Conservation (phyloP, 2,113 vertebrate species). For the Oreochromis tanganicae region DNA sequence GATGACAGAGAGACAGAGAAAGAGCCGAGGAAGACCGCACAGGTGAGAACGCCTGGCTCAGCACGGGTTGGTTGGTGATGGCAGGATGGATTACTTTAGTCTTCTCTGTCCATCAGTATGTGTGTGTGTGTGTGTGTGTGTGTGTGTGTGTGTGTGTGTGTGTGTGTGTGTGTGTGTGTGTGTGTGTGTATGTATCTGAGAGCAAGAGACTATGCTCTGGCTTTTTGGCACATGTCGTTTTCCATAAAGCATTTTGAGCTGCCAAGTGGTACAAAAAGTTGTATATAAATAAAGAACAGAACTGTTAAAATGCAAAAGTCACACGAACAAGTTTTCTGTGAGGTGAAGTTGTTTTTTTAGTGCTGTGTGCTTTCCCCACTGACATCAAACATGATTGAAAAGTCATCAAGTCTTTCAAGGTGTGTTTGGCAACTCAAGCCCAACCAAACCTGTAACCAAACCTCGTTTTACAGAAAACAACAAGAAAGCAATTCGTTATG, state of each 20-base stretch:
- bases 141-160: not conserved
- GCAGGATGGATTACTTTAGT: not conserved
- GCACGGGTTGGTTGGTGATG: not conserved
- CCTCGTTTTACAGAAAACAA: not conserved
- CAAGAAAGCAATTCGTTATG: not conserved
- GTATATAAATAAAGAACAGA: not conserved
- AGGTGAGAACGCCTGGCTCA: not conserved
- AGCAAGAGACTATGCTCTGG: not conserved
- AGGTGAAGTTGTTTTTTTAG: fast-evolving
- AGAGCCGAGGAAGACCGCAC: conserved; percentile 29
- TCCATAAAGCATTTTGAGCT: not conserved
- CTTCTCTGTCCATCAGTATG: fast-evolving
- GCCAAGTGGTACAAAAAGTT: not conserved
- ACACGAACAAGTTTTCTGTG: not conserved
- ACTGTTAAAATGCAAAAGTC: not conserved
- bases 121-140: not conserved
- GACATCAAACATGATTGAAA: not conserved
- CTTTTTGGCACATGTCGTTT: not conserved
- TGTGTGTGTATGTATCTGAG: not conserved
- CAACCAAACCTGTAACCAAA: not conserved
- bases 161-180: not conserved
- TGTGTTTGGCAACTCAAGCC: not conserved
- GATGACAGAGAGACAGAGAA: conserved; percentile 71
- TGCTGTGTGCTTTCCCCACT: not conserved
- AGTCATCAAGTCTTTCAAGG: not conserved